Base-by-base conservation (phyloP, 2,888 invertebrate genomes). In the Chesias legatella region DNA sequence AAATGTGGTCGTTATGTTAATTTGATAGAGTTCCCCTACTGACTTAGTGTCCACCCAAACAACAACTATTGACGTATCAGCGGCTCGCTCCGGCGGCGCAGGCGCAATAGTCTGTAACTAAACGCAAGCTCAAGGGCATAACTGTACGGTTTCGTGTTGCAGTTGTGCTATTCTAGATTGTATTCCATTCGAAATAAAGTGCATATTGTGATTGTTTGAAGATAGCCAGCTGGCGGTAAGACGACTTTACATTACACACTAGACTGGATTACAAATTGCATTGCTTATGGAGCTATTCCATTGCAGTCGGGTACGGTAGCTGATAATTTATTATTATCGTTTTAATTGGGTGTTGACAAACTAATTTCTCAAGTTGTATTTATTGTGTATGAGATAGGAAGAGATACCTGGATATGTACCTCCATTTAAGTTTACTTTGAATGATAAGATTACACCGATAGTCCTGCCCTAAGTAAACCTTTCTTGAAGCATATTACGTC, bases 231-330 rank as follows among this genome's bases (percentile, higher is more conserved):
- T 20, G 11, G 10, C 10, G 31, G 29, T 28, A 32, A 29, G 11
- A 28, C 33, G 39, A 45, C 48, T 33, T 44, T 30, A 52, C 52
- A 47, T 67, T 58, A 56, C 39, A 57, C 57, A 49, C 37, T 51
- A 51, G 60, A 64, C 53, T 59, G 52, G 39, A 51, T 67, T 67
- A 51, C 59, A 51, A 55, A 57, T 51, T 37, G 29, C 23, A 23
- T 35, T n/a, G n/a, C 1, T 7, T 10, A 13, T 10, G 7, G 6
- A 30, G 21, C 8, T 30, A 32, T 22, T 22, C 1, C 22, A 7
- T 22, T 5, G 4, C 22, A 5, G 6, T 7, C 22, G n/a, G n/a
- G n/a, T n/a, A n/a, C 13, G 13, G 13, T 17, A 2, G 13, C 13
- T 17, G 29, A 25, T 9, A 13, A 22, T n/a, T n/a, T n/a, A n/a